Conservation (phyloP, 2,113 vertebrate genomes). For the Myrmecophaga tridactyla region DNA sequence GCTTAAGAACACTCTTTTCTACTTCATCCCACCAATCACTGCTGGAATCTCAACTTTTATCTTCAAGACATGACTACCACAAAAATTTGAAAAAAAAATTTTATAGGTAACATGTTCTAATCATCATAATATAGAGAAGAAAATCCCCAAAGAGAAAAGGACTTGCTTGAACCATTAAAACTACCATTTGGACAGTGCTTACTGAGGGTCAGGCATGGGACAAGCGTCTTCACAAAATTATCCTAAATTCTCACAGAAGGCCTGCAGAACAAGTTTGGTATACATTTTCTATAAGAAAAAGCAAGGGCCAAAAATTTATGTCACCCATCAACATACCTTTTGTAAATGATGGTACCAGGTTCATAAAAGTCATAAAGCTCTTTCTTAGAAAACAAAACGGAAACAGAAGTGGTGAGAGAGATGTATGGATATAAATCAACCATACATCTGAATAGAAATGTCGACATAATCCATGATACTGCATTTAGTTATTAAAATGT, state of each 20-base stretch:
- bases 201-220: neutral
- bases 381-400: neutral
- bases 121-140: neutral
- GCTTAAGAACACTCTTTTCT: neutral
- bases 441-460: neutral
- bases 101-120: neutral
- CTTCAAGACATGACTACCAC: neutral
- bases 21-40: neutral
- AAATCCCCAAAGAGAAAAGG: neutral
- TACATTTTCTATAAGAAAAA: neutral
- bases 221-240: neutral
- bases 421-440: rapidly evolving
- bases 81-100: neutral
- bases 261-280: neutral
- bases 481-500: neutral
- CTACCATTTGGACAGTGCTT: neutral
- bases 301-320: neutral
- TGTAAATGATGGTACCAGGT: neutral
- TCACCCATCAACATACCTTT: neutral
- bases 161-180: neutral
- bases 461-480: too few relatives aligned
- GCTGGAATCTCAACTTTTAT: neutral
- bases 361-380: neutral
- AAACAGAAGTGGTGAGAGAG: neutral
- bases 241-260: neutral